phyloP scores from a whole-genome alignment of 2,888 invertebrate species.

The Erebia ligea region DNA sequence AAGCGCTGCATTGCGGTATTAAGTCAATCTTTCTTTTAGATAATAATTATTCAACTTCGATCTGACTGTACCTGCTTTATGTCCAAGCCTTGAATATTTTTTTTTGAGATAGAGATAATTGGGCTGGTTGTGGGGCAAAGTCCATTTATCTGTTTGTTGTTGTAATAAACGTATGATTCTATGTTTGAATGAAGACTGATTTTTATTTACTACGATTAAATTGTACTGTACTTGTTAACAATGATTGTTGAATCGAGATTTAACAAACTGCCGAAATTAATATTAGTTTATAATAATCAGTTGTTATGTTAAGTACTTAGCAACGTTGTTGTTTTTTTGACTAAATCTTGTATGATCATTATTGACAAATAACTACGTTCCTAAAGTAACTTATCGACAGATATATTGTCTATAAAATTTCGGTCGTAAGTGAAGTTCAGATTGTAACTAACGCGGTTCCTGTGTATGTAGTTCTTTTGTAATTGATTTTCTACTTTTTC shows the following conservation, averaged over 20 bases:
- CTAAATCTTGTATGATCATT: no score
- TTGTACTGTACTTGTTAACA: conserved; percentile 47
- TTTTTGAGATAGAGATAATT: background rate
- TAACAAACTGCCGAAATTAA: background rate
- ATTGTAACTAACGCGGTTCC: conserved; percentile 17
- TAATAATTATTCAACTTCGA: no score
- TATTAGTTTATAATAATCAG: no score
- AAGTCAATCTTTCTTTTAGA: no score
- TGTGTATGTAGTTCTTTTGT: conserved; percentile 41
- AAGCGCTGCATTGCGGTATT: no score
- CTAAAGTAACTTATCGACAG: no score
- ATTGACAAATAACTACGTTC: no score
- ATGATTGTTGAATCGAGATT: conserved; percentile 50
- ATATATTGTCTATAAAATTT: no score
- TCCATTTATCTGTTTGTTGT: background rate
- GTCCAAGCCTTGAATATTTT: background rate
- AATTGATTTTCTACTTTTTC: conserved; percentile 49
- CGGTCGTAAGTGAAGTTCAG: conserved; percentile 19
- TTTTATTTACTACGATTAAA: conserved; percentile 44
- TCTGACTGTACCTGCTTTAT: no score
- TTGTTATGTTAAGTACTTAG: no score
- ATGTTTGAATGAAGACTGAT: conserved; percentile 78
- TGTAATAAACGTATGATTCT: conserved; percentile 46
- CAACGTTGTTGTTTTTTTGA: no score
- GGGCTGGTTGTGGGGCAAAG: background rate